Percentiles rank a stretch among this genome's conserved stretches.
phyloP scores from a whole-genome alignment of 2,888 invertebrate genomes.

The Dynastes tityus region DNA sequence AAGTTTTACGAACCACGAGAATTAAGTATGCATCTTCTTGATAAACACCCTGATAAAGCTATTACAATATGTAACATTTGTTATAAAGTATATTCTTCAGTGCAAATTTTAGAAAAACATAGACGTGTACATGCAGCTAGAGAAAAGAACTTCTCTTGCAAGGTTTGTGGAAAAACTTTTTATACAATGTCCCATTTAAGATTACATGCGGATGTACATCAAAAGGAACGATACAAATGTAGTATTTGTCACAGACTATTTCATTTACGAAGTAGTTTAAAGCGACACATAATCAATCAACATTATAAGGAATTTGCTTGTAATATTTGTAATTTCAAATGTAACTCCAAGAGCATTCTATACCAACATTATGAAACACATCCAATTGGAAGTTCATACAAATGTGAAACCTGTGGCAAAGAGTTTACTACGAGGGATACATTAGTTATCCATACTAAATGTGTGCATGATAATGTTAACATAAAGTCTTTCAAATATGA shows the following conservation, averaged over 20 bases:
- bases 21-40: background rate
- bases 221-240: slow-evolving; percentile 2
- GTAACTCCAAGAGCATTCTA: background rate
- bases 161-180: background rate
- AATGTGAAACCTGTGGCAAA: background rate
- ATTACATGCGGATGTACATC: slow-evolving; percentile 1
- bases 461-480: background rate
- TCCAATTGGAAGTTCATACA: background rate
- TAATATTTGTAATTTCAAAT: no score
- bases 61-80: no score
- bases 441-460: no score
- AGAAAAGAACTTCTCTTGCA: background rate
- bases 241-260: no score
- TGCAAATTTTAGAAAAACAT: background rate
- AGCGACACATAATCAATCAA: background rate
- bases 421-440: no score
- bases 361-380: background rate
- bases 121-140: background rate
- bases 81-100: no score
- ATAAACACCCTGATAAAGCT: background rate
- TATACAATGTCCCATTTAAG: background rate
- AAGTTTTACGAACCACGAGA: background rate
- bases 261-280: background rate
- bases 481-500: slow-evolving; percentile 4
- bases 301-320: no score